phyloP scores from a whole-genome alignment of 2,797 vertebrate species.

The Gouania willdenowi region DNA sequence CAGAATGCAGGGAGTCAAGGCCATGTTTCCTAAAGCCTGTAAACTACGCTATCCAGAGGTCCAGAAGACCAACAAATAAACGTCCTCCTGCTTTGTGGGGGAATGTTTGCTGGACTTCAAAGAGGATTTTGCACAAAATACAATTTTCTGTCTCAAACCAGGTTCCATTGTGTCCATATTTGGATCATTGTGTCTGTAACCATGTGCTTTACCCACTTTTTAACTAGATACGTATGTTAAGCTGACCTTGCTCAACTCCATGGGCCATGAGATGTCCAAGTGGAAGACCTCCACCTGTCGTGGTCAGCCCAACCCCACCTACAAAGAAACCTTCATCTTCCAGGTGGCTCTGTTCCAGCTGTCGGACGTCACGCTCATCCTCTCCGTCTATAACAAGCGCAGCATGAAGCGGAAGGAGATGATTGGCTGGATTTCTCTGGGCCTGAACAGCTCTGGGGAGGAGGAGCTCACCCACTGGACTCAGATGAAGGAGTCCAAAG shows the following conservation, averaged over 20 bases:
- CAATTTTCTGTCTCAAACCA: too few species aligned
- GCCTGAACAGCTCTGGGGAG: slow-evolving; percentile 97
- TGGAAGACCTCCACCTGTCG: slow-evolving; percentile 95
- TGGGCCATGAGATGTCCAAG: slow-evolving; percentile 99
- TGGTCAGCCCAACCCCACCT: slow-evolving; percentile 93
- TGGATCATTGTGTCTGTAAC: slow-evolving; percentile 6
- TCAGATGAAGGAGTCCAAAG: slow-evolving; percentile 96
- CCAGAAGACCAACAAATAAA: too few species aligned
- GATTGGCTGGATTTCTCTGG: slow-evolving; percentile 97
- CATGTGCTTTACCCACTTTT: slow-evolving; percentile 38
- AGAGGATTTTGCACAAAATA: slow-evolving; percentile 56
- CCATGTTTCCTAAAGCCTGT: too few species aligned
- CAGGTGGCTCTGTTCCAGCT: slow-evolving; percentile 97
- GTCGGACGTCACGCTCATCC: slow-evolving; percentile 95
- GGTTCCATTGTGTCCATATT: neutral
- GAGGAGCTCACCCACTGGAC: slow-evolving; percentile 96
- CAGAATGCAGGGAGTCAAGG: too few species aligned
- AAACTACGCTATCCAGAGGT: too few species aligned
- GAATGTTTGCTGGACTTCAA: too few species aligned
- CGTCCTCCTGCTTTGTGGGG: too few species aligned
- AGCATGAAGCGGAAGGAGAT: slow-evolving; percentile 98
- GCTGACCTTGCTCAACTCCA: slow-evolving; percentile 94
- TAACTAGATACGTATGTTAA: slow-evolving; percentile 94
- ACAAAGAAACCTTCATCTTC: slow-evolving; percentile 97
- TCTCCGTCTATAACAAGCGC: slow-evolving; percentile 96